Conservation (phyloP, 2,888 invertebrate genomes). For the Corbicula japonica region DNA sequence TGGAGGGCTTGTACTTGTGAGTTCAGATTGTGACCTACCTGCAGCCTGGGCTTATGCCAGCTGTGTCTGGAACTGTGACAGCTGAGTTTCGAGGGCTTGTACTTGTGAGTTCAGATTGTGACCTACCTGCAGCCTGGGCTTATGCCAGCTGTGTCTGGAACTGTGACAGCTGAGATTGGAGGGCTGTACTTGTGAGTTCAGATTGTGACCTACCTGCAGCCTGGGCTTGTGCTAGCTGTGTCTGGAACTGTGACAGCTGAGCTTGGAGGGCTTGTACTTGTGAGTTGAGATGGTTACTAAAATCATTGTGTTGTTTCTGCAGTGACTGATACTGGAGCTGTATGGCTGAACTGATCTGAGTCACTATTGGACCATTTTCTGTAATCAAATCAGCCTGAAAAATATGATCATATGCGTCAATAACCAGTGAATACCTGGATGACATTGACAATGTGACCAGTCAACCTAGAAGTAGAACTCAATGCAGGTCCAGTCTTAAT, state of each 20-base stretch:
- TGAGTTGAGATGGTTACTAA: slow-evolving; percentile 93
- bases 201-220: slow-evolving; percentile 89
- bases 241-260: slow-evolving; percentile 79
- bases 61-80: slow-evolving; percentile 75
- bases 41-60: slow-evolving; percentile 67
- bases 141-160: slow-evolving; percentile 69
- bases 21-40: slow-evolving; percentile 90
- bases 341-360: slow-evolving; percentile 92
- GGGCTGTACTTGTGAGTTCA: slow-evolving; percentile 87
- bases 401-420: too few relatives aligned
- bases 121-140: slow-evolving; percentile 84
- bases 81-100: slow-evolving; percentile 86
- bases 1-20: slow-evolving; percentile 86
- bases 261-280: slow-evolving; percentile 87
- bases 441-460: too few relatives aligned
- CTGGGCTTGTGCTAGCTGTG: slow-evolving; percentile 68
- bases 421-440: too few relatives aligned
- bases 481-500: too few relatives aligned
- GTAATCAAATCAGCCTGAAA: slow-evolving; percentile 91
- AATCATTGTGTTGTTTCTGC: slow-evolving; percentile 97
- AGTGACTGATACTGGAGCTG: slow-evolving; percentile 94
- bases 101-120: slow-evolving; percentile 91
- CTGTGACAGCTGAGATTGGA: slow-evolving; percentile 84
- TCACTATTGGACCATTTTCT: slow-evolving; percentile 92
- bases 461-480: too few relatives aligned